Conservation (phyloP, 2,113 vertebrate genomes). For the Halichoerus grypus region DNA sequence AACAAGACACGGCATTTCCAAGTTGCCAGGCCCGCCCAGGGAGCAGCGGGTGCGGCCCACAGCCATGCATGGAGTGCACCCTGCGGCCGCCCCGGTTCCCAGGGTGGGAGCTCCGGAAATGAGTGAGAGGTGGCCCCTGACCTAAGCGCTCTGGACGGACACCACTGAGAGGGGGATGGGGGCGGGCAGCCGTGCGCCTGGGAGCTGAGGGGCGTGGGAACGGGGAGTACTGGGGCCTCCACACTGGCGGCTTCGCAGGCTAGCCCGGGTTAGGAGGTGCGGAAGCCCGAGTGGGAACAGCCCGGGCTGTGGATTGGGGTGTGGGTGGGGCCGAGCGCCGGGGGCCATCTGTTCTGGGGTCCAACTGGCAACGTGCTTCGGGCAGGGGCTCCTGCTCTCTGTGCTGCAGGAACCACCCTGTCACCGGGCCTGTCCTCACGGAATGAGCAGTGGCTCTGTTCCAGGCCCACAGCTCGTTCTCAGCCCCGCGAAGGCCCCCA, state of each 20-base stretch:
- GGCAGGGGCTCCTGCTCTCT: background rate
- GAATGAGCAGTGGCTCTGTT: background rate
- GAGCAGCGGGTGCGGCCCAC: background rate
- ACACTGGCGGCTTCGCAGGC: background rate
- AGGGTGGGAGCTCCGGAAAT: rapidly evolving
- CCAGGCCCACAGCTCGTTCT: rapidly evolving
- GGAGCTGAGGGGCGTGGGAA: background rate
- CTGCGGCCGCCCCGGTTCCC: rapidly evolving
- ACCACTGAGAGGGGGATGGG: rapidly evolving
- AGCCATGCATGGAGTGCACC: rapidly evolving
- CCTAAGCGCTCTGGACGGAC: rapidly evolving
- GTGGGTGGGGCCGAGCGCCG: rapidly evolving
- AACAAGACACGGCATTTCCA: rapidly evolving
- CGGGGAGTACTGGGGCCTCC: too few relatives aligned
- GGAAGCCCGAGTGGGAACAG: background rate
- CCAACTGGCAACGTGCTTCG: rapidly evolving
- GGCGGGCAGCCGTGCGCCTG: rapidly evolving
- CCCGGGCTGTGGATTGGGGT: rapidly evolving
- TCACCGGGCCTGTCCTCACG: background rate
- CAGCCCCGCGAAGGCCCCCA: background rate
- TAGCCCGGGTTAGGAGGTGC: background rate
- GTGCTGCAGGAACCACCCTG: too few relatives aligned
- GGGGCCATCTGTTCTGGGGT: background rate
- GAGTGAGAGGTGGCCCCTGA: background rate
- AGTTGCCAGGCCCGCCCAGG: rapidly evolving